Conservation (phyloP, 2,888 invertebrate genomes). For the Xanthostigma xanthostigma region DNA sequence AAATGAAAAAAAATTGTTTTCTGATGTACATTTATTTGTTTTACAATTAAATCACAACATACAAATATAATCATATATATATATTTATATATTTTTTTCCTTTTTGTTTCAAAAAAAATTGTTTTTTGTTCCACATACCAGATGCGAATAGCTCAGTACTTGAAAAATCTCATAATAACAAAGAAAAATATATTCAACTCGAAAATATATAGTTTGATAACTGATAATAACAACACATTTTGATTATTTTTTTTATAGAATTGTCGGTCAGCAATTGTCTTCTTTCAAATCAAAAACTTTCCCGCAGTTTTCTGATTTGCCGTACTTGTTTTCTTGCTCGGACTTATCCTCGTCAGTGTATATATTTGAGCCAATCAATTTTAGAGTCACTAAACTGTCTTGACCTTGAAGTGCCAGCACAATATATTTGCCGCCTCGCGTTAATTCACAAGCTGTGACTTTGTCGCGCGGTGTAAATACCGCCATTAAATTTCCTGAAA, state of each 20-base stretch:
- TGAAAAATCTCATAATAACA: too few relatives aligned
- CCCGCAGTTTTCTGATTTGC: slow-evolving; percentile 39
- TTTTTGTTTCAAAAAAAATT: background rate
- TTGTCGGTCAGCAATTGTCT: slow-evolving; percentile 24
- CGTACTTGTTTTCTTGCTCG: slow-evolving; percentile 28
- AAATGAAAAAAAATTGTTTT: background rate
- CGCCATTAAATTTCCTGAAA: slow-evolving; percentile 59
- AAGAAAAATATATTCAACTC: too few relatives aligned
- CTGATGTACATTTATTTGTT: slow-evolving; percentile 21
- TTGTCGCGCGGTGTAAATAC: slow-evolving; percentile 63
- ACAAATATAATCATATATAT: slow-evolving; percentile 24
- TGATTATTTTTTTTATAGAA: background rate
- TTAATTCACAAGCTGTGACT: slow-evolving; percentile 62
- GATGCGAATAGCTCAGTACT: slow-evolving; percentile 23
- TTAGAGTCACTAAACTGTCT: slow-evolving; percentile 47
- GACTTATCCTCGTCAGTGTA: slow-evolving; percentile 14
- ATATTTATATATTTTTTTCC: slow-evolving; percentile 5
- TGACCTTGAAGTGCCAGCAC: slow-evolving; percentile 54
- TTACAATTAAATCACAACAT: slow-evolving; percentile 27
- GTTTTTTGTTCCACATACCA: slow-evolving; percentile 28
- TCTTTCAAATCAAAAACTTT: slow-evolving; percentile 40
- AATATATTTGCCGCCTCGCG: slow-evolving; percentile 54
- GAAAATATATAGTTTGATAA: too few relatives aligned
- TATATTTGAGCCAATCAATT: slow-evolving; percentile 30
- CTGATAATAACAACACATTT: too few relatives aligned